Evolutionary conservation across 1,140 invertebrate genomes (phyloP), one percentile per base, ranked within the genome.

Genomic region (Caenorhabditis briggsae): DNA sequence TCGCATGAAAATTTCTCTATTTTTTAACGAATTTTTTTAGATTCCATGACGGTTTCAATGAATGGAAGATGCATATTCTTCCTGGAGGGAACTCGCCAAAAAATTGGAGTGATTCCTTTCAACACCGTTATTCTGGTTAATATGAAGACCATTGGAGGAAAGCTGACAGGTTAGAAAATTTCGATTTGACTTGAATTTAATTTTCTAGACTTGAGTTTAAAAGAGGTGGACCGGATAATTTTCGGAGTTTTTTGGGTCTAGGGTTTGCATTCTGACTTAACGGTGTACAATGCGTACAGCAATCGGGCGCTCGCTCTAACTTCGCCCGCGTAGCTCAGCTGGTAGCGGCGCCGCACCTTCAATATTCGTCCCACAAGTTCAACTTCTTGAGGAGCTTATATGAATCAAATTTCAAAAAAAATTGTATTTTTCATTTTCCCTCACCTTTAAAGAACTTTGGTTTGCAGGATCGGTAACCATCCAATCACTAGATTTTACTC

Each of bases 41-140:
- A 84, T 61, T 25, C 48, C 0, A 64, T 78, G 65, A 87, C 83
- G 5, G 20, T 87, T 18, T 43, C 87, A 2, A 78, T 87, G 48
- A n/a, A 23, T 20, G 86, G 82, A 0, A 25, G 83, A 23, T 70
- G 59, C 43, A 70, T 87, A 41, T 87, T 87, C 41, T 87, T 87
- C 56, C n/a, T 87, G 5, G 82, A 87, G 43, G 86, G 86, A 55
- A 84, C 86, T 0, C 58, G 86, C 5, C 82, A 87, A 46, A 87
- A 87, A 82, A 74, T 88, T 12, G 88, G 88, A 23, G 83, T 85
- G n/a, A 59, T 88, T 59, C 86, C 88, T 8, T 88, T 88, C 83
- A 82, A 78, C 16, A 74, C 88, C 2, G 83, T 85, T 16, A 70
- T 88, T 46, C 25, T 74, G 20, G 43, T 88, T 11, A 48, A 83